Percentiles rank a stretch among this genome's conserved stretches.
Evolutionary conservation across 2,797 vertebrate genomes (phyloP).

Genomic region (Sparus aurata): DNA sequence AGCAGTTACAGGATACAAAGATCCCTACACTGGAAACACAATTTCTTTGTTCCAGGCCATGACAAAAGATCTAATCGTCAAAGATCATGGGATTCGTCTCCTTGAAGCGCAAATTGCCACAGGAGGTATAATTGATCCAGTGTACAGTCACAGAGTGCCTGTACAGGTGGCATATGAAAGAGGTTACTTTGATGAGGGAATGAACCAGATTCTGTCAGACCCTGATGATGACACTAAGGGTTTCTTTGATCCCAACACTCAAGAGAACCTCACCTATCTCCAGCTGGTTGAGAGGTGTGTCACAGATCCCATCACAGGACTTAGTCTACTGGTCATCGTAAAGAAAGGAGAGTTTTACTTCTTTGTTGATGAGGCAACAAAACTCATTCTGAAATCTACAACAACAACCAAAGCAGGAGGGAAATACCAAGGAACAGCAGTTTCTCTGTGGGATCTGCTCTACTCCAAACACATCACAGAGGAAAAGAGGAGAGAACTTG

Average conservation of each 20-base stretch:
- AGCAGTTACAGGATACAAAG: conserved; percentile 79
- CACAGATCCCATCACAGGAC: conserved; percentile 74
- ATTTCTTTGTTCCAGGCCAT: conserved; percentile 84
- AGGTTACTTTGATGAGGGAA: conserved; percentile 85
- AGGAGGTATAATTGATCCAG: conserved; percentile 80
- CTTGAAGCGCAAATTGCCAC: conserved; percentile 84
- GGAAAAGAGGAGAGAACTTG: conserved; percentile 80
- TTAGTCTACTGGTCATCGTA: conserved; percentile 57
- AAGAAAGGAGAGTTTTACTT: conserved; percentile 83
- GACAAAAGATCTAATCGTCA: conserved; percentile 74
- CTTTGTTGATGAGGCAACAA: conserved; percentile 78
- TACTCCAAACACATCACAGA: conserved; percentile 87
- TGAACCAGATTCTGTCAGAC: conserved; percentile 84
- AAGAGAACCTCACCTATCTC: conserved; percentile 90
- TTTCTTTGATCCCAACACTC: conserved; percentile 90
- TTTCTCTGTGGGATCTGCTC: conserved; percentile 87
- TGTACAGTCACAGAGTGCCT: conserved; percentile 67
- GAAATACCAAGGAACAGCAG: conserved; percentile 75
- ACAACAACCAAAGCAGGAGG: conserved; percentile 71
- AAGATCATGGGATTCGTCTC: conserved; percentile 80
- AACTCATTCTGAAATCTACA: conserved; percentile 67
- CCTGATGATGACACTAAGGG: conserved; percentile 88
- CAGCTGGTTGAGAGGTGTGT: conserved; percentile 88
- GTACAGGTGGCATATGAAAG: conserved; percentile 74
- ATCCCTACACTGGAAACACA: conserved; percentile 80